Conservation (phyloP, 1,140 invertebrate genomes). For the Meloidogyne chitwoodi region DNA sequence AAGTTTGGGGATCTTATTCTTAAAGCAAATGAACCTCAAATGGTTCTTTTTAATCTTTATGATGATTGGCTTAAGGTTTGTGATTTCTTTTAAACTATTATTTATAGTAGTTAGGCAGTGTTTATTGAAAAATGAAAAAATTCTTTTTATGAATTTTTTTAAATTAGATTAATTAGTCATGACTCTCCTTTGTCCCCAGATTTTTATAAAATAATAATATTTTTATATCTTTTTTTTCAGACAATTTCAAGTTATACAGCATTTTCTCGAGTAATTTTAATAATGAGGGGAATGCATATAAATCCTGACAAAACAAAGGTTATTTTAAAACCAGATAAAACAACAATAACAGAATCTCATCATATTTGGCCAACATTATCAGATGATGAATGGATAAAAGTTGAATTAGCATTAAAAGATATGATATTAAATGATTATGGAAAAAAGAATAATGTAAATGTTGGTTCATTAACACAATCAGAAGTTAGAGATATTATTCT, state of each 20-base stretch:
- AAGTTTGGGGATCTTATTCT: conserved; percentile 98
- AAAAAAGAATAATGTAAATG: conserved; percentile 99
- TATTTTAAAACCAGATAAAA: conserved; percentile 95
- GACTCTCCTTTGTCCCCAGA: too few relatives aligned
- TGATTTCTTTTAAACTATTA: conserved; percentile 13
- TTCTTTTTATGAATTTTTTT: too few relatives aligned
- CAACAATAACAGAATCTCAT: conserved; percentile 92
- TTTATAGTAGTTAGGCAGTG: too few relatives aligned
- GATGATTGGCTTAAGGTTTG: conserved; percentile 92
- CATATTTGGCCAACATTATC: conserved; percentile 97
- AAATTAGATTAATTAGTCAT: too few relatives aligned
- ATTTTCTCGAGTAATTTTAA: conserved; percentile 93
- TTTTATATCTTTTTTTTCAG: conserved; percentile 39
- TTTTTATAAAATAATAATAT: too few relatives aligned
- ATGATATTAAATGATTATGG: conserved; percentile 97
- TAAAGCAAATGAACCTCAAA: conserved; percentile 98
- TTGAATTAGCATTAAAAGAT: conserved; percentile 95
- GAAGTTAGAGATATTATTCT: conserved; percentile 98
- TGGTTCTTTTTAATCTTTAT: conserved; percentile 98
- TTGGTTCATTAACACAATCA: conserved; percentile 93
- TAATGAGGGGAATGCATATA: conserved; percentile 90
- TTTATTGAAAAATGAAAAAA: too few relatives aligned
- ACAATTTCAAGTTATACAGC: conserved; percentile 66
- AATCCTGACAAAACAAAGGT: conserved; percentile 99
- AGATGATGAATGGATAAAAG: conserved; percentile 99